Percentiles rank a stretch among this genome's conserved stretches.
phyloP scores from a whole-genome alignment of 92 coral and sea anemone genomes.

The Epizoanthus rinbou region DNA sequence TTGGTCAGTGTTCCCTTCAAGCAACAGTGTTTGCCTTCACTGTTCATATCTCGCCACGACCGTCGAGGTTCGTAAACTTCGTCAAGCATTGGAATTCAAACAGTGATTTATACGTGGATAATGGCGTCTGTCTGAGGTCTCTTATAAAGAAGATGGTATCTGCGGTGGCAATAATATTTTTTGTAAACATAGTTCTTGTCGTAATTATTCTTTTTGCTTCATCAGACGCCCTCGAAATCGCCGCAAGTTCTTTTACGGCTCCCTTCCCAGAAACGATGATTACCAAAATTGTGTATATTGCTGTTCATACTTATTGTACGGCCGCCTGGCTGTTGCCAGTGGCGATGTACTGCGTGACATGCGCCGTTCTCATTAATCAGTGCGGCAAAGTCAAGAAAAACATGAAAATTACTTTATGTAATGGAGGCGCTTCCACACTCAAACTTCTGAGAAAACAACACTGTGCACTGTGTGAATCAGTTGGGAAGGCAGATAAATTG shows the following conservation, averaged over 20 bases:
- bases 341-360: constrained; percentile 47
- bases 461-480: constrained; percentile 54
- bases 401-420: constrained; percentile 45
- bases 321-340: constrained; percentile 60
- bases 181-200: constrained; percentile 37
- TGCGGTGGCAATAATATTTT: background rate
- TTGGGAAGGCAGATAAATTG: constrained; percentile 52
- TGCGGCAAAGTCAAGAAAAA: constrained; percentile 37
- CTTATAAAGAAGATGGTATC: too few species aligned
- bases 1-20: constrained; percentile 39
- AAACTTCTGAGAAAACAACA: constrained; percentile 50
- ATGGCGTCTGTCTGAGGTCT: too few species aligned
- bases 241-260: constrained; percentile 11
- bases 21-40: constrained; percentile 48
- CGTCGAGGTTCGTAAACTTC: constrained; percentile 43
- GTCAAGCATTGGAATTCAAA: constrained; percentile 52
- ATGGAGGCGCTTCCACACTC: constrained; percentile 31
- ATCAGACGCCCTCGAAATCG: constrained; percentile 25
- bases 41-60: constrained; percentile 27
- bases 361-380: constrained; percentile 45
- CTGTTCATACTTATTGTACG: constrained; percentile 14
- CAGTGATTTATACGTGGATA: constrained; percentile 27
- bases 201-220: constrained; percentile 38
- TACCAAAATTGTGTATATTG: background rate
- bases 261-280: constrained; percentile 34